Evolutionary conservation across 2,888 invertebrate species (phyloP), one percentile per base, ranked within the genome.

Genomic region (Melanostoma mellinum): DNA sequence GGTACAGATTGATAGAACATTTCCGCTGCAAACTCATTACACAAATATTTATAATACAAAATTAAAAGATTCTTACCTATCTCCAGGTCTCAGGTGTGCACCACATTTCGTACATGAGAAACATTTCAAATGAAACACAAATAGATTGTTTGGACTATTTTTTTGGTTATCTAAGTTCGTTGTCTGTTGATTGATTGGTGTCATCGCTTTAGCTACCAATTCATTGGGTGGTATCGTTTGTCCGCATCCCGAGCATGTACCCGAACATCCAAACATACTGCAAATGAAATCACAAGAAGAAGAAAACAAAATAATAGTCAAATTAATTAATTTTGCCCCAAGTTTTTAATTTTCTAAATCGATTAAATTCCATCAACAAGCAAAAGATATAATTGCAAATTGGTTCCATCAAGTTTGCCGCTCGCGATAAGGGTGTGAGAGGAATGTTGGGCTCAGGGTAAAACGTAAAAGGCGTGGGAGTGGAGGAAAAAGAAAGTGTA

Each of bases 21-120:
- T 20, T 20, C 20, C 20, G 20, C 9, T 10, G 1, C n/a, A 35
- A 67, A 40, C 4, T 65, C 32, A 35, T 20, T 20, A 46, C 30
- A 48, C 3, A 10, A 36, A 65, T 6, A 50, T 38, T n/a, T 46
- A n/a, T 20, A 6, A 36, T 35, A 55, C 0, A 36, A 48, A 35
- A n/a, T n/a, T 36, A 53, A 44, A 42, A 61, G 30, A 36, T 42
- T 55, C 91, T 92, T 90, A 95, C 94, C 97, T 95, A 94, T 98
- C 98, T 88, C 98, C 98, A 88, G 97, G 95, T 92, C 96, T 94
- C 89, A 98, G 95, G 92, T 95, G 96, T 89, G 95, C 94, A 88
- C 96, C 95, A 92, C 98, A 98, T 92, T 97, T 97, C 92, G 96
- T 97, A 94, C 98, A 98, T 88, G 96, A 95, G 93, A 98, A 98